These are phyloP conservation scores for Drosophila maculinotata DNA, from an alignment of 2,888 invertebrate species.

Conservation along the genomic window DNA sequence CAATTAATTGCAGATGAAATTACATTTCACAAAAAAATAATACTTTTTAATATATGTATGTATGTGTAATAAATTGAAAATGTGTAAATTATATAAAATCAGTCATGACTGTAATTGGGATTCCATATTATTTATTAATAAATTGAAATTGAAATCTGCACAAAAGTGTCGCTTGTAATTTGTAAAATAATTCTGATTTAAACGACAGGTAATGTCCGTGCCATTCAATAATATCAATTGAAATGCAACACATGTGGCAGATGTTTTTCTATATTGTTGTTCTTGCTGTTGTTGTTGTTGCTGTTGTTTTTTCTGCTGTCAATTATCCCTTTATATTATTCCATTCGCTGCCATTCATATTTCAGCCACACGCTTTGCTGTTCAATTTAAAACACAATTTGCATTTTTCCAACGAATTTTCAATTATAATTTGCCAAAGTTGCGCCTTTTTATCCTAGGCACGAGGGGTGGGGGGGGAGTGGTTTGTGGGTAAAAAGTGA, in stretches of 20 bases:
- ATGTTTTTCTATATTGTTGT: slow-evolving; percentile 14
- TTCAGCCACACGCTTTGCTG: slow-evolving; percentile 31
- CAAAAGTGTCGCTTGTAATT: slow-evolving; percentile 24
- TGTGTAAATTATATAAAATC: slow-evolving; percentile 20
- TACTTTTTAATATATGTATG: slow-evolving; percentile 8
- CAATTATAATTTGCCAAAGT: slow-evolving; percentile 55
- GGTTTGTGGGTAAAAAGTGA: too few relatives aligned
- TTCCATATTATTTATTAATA: too few relatives aligned
- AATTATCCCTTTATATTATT: slow-evolving; percentile 13
- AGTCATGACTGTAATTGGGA: slow-evolving; percentile 22
- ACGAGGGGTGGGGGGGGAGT: not conserved
- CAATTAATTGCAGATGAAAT: slow-evolving; percentile 45
- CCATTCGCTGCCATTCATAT: slow-evolving; percentile 34
- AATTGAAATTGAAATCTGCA: slow-evolving; percentile 44
- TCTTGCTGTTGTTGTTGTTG: slow-evolving; percentile 26
- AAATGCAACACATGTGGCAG: slow-evolving; percentile 49
- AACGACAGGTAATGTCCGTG: slow-evolving; percentile 38
- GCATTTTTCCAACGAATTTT: slow-evolving; percentile 35
- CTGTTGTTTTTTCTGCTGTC: slow-evolving; percentile 3
- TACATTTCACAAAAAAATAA: slow-evolving; percentile 15
- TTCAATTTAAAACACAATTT: slow-evolving; percentile 50
- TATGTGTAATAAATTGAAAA: slow-evolving; percentile 11
- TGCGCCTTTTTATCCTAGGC: not conserved
- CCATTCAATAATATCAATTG: slow-evolving; percentile 47
- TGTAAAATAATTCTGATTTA: slow-evolving; percentile 41